Percentiles rank a stretch among this genome's conserved stretches.
These are phyloP conservation scores for Eidolon helvum DNA, from an alignment of 2,113 vertebrate species.

Conservation along the genomic window DNA sequence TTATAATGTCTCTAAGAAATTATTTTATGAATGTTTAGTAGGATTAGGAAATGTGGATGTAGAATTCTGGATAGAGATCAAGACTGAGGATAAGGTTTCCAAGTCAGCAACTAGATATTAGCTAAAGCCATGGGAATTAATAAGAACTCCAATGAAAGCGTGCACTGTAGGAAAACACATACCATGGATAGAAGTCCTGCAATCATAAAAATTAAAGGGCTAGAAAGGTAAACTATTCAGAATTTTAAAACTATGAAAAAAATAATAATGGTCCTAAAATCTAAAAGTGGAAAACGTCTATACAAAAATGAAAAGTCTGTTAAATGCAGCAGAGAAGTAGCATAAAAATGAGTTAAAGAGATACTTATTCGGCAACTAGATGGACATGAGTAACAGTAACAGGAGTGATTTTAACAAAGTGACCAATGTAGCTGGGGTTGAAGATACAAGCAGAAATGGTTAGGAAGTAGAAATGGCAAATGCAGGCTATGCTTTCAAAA, in stretches of 20 bases:
- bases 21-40: background rate
- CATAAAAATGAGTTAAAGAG: background rate
- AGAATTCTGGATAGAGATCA: background rate
- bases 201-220: background rate
- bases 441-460: background rate
- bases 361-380: background rate
- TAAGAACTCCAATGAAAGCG: background rate
- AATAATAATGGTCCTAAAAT: background rate
- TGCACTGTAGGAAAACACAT: background rate
- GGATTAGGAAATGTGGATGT: background rate
- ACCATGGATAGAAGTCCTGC: background rate
- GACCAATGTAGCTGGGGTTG: rapidly evolving
- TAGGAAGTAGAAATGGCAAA: background rate
- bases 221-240: background rate
- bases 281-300: background rate
- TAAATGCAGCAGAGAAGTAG: background rate
- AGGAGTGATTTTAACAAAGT: background rate
- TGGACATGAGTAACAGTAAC: too few relatives aligned
- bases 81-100: background rate
- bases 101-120: background rate
- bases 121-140: background rate
- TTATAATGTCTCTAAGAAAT: background rate
- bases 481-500: background rate
- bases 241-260: background rate
- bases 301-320: background rate